Base-by-base conservation (phyloP, 2,113 vertebrate genomes). In the Phaethornis superciliosus region DNA sequence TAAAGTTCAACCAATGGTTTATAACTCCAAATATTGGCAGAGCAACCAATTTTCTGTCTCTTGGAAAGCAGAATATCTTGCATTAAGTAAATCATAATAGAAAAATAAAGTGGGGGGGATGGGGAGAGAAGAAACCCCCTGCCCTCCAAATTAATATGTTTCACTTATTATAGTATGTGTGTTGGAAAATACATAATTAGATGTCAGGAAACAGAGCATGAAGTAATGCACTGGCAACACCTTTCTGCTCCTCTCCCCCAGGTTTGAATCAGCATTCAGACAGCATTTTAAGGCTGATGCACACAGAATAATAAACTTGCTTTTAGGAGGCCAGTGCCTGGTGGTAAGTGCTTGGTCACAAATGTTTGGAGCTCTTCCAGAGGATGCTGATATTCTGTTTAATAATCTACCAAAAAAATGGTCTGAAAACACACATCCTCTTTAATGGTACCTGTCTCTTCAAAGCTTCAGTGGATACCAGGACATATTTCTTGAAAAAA, bases 31-130 rank as follows among this genome's bases (percentile, higher is more conserved):
- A 93, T 93, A 95, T 81, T 94, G 88, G 92, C 65, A 96, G 92
- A 97, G 96, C 51, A 96, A 96, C 92, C 88, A 89, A 96, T 96
- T 97, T 96, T 91, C 93, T 77, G 44, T 95, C 92, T 96, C 92
- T 93, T 83, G 88, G 90, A 96, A 96, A 77, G 90, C 85, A 95
- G 85, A 88, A 19, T 52, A 54, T 55, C 93, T 93, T 88, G 85
- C 71, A 89, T 93, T 71, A 96, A 94, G 64, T 79, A 96, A 96
- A 95, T 75, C 58, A 85, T 88, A 83, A 92, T 79, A 24, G 88
- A 67, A 87, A 81, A 76, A 93, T 76, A 77, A 44, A 19, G 27
- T 3, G 7, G 9, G 24, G 30, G 7, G 21, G 8, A 8, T 5
- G 28, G 7, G 21, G 46, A 85, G 37, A 80, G 40, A 40, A 40